Evolutionary conservation across 2,888 invertebrate genomes (phyloP), one percentile per base, ranked within the genome.

Genomic region (Mimachlamys varia): DNA sequence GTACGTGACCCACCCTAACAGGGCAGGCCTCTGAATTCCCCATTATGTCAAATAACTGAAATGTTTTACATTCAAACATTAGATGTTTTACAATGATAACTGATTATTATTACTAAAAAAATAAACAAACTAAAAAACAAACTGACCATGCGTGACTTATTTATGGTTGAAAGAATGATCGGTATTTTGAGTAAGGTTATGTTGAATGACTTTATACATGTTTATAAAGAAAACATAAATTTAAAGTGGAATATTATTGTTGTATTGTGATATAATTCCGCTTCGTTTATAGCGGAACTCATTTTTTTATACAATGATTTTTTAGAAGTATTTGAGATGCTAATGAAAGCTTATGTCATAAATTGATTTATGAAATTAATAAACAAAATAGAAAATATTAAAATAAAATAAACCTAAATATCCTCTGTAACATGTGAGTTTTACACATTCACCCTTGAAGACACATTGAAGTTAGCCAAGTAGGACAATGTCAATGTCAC

Each of bases 41-140:
- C 62, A 62, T 62, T 62, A 62, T 62, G 22, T 55, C 15, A 22
- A 62, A 62, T 62, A n/a, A 62, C n/a, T 62, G 62, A 62, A 62
- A 62, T 62, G 22, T 62, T 62, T 62, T 10, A 22, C 7, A 62
- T 62, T n/a, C n/a, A 62, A 62, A 62, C 62, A n/a, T 62, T 62
- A n/a, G 62, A 62, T 62, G 2, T 62, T 62, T 62, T 62, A 62
- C 27, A 62, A 62, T 19, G 62, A 62, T 62, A 62, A n/a, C 62
- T n/a, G 13, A 19, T 19, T 62, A 62, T n/a, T n/a, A 1, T 4
- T 62, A 22, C 62, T 62, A 62, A 22, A 62, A 62, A 62, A 62
- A 10, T 19, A 62, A 62, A n/a, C 3, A 62, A 62, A n/a, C 1
- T 17, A 17, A 53, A 17, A 53, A 12, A 53, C 15, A 53, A 62